Percentiles rank a stretch among this genome's conserved stretches.
Conservation (phyloP, 2,113 vertebrate genomes). For the Eira barbara region DNA sequence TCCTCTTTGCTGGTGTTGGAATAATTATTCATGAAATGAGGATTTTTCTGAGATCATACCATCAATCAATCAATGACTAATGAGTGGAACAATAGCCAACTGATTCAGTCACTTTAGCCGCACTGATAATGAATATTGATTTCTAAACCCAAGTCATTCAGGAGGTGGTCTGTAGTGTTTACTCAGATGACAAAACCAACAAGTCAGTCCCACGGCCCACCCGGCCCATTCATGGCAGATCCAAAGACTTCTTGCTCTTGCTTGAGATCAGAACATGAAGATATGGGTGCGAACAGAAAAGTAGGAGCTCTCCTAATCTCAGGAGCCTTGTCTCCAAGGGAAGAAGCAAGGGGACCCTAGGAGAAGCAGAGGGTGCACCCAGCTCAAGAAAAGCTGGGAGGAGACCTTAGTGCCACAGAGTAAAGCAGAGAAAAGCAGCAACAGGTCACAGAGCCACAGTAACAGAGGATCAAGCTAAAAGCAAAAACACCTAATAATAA, state of each 20-base stretch:
- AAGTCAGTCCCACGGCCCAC: not conserved
- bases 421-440: not conserved
- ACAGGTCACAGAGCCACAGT: not conserved
- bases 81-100: not conserved
- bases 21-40: not conserved
- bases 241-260: not conserved
- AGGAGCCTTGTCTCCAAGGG: not conserved
- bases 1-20: not conserved
- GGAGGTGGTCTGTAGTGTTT: not conserved
- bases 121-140: constrained; percentile 16
- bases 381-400: not conserved
- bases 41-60: not conserved
- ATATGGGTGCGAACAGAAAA: not conserved
- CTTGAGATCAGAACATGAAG: not conserved
- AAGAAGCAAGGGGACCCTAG: not conserved
- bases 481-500: not conserved
- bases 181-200: not conserved
- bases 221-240: not conserved
- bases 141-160: not conserved
- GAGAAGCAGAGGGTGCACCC: not conserved
- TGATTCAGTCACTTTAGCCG: not conserved
- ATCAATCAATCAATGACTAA: constrained; percentile 1
- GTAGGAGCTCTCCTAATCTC: not conserved
- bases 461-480: not conserved
- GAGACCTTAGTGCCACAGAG: not conserved